Evolutionary conservation across 1,140 invertebrate genomes (phyloP).

Genomic region (Spodoptera litura): DNA sequence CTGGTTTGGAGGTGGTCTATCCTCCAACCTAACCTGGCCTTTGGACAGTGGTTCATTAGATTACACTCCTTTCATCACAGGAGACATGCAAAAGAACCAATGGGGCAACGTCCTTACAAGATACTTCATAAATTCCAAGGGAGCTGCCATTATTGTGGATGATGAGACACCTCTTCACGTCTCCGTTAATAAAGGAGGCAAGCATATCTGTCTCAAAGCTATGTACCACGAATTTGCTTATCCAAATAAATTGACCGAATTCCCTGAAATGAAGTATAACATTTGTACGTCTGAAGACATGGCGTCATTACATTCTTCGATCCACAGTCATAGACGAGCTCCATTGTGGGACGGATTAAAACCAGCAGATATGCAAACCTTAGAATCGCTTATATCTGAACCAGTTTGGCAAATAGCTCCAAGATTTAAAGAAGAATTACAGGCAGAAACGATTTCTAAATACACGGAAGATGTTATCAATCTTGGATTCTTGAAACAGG

Average conservation of each 20-base stretch:
- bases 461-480: conserved; percentile 93
- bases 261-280: conserved; percentile 92
- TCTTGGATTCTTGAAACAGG: conserved; percentile 91
- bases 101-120: conserved; percentile 93
- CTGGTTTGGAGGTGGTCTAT: conserved; percentile 94
- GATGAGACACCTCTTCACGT: conserved; percentile 92
- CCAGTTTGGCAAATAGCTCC: conserved; percentile 94
- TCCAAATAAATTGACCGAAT: conserved; percentile 88
- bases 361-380: conserved; percentile 90
- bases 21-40: conserved; percentile 92
- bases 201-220: conserved; percentile 91
- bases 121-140: conserved; percentile 94
- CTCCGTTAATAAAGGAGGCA: conserved; percentile 89
- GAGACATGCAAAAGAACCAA: conserved; percentile 90
- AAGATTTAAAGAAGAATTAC: conserved; percentile 87
- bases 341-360: conserved; percentile 93
- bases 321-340: conserved; percentile 88
- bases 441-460: conserved; percentile 91
- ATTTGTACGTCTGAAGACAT: conserved; percentile 94
- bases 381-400: conserved; percentile 92
- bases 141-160: conserved; percentile 92
- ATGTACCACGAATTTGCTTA: conserved; percentile 92
- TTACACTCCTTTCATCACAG: conserved; percentile 93
- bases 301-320: conserved; percentile 90
- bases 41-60: conserved; percentile 90